Evolutionary conservation across 2,113 vertebrate species (phyloP).

Genomic region (Python bivittatus): DNA sequence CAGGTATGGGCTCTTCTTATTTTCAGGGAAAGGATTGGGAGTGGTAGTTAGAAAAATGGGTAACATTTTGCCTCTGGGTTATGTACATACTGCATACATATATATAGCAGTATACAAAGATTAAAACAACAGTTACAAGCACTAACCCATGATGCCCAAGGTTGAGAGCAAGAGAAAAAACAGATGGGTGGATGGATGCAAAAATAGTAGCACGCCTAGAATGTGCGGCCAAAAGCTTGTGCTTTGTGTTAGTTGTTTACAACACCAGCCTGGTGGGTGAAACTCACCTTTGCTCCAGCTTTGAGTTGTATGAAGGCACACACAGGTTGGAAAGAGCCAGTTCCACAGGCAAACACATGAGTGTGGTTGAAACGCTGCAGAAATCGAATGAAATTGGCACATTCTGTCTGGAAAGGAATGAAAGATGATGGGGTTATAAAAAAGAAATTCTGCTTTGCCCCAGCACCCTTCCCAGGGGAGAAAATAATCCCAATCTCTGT

Average conservation of each 20-base stretch:
- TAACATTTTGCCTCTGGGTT: background rate
- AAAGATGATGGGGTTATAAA: background rate
- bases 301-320: slow-evolving; percentile 81
- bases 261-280: background rate
- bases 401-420: slow-evolving; percentile 74
- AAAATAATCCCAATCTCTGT: background rate
- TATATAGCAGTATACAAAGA: background rate
- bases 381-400: slow-evolving; percentile 86
- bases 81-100: no score
- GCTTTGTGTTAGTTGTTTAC: background rate
- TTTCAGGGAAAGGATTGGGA: background rate
- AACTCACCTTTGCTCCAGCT: slow-evolving; percentile 70
- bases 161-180: background rate
- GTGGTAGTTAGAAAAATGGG: background rate
- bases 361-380: slow-evolving; percentile 85
- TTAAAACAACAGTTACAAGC: background rate
- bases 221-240: background rate
- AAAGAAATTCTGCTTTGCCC: background rate
- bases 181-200: background rate
- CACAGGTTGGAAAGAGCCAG: slow-evolving; percentile 82
- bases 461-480: background rate
- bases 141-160: background rate
- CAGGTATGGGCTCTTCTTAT: no score
- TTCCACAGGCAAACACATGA: slow-evolving; percentile 82
- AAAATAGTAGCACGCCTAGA: background rate